Evolutionary conservation across 1,140 invertebrate species (phyloP).

Genomic region (Lithobius niger): DNA sequence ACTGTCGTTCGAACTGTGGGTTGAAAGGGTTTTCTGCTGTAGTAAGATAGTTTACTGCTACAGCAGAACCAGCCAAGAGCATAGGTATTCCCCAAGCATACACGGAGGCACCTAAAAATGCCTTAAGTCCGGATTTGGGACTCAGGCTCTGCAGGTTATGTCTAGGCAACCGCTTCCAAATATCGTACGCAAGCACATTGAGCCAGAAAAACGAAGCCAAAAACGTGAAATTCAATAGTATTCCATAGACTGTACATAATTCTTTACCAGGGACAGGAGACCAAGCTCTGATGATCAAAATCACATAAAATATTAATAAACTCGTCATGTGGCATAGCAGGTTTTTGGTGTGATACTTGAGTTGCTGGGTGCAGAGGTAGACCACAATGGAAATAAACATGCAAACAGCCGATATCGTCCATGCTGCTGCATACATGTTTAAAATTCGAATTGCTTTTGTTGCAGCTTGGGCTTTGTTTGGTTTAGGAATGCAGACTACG

Average conservation of each 20-base stretch:
- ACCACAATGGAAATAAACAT: background rate
- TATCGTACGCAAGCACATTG: slow-evolving; percentile 34
- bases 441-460: background rate
- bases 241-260: slow-evolving; percentile 17
- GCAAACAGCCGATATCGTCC: slow-evolving; percentile 1
- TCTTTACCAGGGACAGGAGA: background rate
- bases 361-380: background rate
- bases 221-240: slow-evolving; percentile 28
- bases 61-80: slow-evolving; percentile 19
- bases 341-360: background rate
- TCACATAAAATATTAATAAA: slow-evolving; percentile 4
- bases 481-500: too few relatives aligned
- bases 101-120: too few relatives aligned
- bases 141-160: too few relatives aligned
- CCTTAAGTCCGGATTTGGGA: too few relatives aligned
- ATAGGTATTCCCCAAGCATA: slow-evolving; percentile 31
- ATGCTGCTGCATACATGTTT: background rate
- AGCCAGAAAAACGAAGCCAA: slow-evolving; percentile 35
- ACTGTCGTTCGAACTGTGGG: background rate
- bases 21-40: background rate
- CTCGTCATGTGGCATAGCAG: slow-evolving; percentile 6
- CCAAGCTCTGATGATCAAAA: background rate
- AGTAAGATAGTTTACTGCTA: background rate
- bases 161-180: slow-evolving; percentile 19
- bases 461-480: background rate